Percentiles rank a stretch among this genome's conserved stretches.
Evolutionary conservation across 2,888 invertebrate genomes (phyloP).

Genomic region (Melanchra persicariae): DNA sequence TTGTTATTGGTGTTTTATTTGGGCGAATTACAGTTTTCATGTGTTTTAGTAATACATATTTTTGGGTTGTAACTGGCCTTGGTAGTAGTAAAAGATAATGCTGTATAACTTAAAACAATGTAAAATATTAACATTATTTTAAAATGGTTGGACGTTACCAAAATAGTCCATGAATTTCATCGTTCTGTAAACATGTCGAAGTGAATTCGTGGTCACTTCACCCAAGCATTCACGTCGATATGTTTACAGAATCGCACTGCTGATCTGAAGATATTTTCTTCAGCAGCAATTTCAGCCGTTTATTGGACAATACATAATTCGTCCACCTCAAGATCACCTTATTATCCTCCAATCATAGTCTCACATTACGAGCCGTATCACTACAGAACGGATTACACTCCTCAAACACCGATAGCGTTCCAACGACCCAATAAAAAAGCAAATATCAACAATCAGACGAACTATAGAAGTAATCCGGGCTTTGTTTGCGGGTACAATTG

Average conservation of each 20-base stretch:
- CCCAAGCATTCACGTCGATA: too few relatives aligned
- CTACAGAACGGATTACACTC: slow-evolving; percentile 61
- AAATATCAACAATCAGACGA: slow-evolving; percentile 77
- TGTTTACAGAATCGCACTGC: too few relatives aligned
- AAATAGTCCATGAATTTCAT: background rate
- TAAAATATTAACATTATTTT: background rate
- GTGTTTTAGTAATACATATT: slow-evolving; percentile 56
- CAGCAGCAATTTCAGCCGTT: background rate
- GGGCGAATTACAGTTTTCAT: slow-evolving; percentile 60
- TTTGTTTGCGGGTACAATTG: slow-evolving; percentile 76
- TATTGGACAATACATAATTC: slow-evolving; percentile 11
- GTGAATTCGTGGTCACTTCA: too few relatives aligned
- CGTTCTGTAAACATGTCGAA: background rate
- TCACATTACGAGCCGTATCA: slow-evolving; percentile 43
- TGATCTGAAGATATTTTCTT: background rate
- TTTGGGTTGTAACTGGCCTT: slow-evolving; percentile 28
- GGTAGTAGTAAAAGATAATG: slow-evolving; percentile 1
- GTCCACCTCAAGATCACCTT: slow-evolving; percentile 15
- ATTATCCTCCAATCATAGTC: slow-evolving; percentile 41
- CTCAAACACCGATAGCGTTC: slow-evolving; percentile 69
- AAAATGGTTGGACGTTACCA: background rate
- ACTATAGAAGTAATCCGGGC: slow-evolving; percentile 71
- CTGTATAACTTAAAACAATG: slow-evolving; percentile 1
- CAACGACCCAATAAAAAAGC: slow-evolving; percentile 81
- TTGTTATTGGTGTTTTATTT: slow-evolving; percentile 68